Conservation (phyloP, 2,113 vertebrate species). For the Lampris incognitus region DNA sequence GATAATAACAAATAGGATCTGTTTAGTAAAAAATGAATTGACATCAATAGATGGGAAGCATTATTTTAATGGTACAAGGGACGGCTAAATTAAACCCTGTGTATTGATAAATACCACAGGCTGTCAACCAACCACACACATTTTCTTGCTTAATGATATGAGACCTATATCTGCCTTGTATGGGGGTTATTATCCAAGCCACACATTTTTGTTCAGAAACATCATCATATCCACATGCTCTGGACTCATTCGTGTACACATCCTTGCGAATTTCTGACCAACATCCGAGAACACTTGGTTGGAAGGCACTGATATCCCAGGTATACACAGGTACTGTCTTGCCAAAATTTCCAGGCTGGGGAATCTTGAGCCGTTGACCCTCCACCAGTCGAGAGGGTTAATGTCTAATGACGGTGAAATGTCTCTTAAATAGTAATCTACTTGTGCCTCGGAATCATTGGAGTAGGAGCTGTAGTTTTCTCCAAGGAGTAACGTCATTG, state of each 20-base stretch:
- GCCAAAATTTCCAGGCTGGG: slow-evolving; percentile 69
- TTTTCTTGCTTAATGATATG: no score
- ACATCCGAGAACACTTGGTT: slow-evolving; percentile 47
- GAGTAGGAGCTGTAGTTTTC: slow-evolving; percentile 72
- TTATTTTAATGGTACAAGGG: no score
- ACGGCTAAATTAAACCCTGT: no score
- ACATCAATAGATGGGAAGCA: no score
- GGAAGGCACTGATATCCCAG: slow-evolving; percentile 58
- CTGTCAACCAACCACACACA: no score
- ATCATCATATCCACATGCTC: slow-evolving; percentile 70
- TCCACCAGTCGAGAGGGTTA: slow-evolving; percentile 76
- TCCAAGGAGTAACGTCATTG: slow-evolving; percentile 70
- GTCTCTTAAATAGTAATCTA: slow-evolving; percentile 74
- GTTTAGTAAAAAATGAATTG: no score
- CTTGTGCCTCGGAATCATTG: slow-evolving; percentile 70
- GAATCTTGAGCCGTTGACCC: slow-evolving; percentile 64
- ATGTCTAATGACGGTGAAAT: slow-evolving; percentile 68
- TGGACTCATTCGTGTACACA: slow-evolving; percentile 64
- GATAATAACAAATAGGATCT: no score
- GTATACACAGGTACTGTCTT: slow-evolving; percentile 64
- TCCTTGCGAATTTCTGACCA: slow-evolving; percentile 63
- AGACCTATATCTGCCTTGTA: background rate
- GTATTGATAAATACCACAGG: no score
- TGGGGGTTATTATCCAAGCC: background rate
- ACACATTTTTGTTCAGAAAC: slow-evolving; percentile 70